A percentile compares a stretch with the other conserved stretches of the same genome.
phyloP scores from a whole-genome alignment of 2,113 vertebrate genomes.

The Centropristis striata region DNA sequence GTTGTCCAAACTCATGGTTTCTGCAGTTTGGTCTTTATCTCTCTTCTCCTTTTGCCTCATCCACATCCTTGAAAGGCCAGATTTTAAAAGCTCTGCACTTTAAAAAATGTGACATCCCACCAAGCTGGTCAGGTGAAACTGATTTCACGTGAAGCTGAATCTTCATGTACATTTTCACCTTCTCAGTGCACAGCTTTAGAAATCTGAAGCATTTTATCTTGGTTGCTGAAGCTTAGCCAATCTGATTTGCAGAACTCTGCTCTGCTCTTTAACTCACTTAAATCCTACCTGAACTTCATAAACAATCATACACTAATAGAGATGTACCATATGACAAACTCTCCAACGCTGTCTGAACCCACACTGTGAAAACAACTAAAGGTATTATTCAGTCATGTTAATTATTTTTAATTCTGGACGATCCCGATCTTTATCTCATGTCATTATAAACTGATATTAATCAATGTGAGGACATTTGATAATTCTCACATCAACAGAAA shows the following conservation, averaged over 20 bases:
- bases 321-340: slow-evolving; percentile 35
- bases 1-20: slow-evolving; percentile 72
- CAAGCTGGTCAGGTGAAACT: slow-evolving; percentile 40
- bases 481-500: too few species aligned
- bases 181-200: slow-evolving; percentile 81
- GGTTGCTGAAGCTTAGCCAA: slow-evolving; percentile 65
- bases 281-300: slow-evolving; percentile 47
- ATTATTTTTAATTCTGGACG: neutral
- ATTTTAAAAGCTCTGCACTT: slow-evolving; percentile 84
- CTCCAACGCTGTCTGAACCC: slow-evolving; percentile 38
- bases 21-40: slow-evolving; percentile 67
- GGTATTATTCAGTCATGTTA: slow-evolving; percentile 69
- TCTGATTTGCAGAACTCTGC: slow-evolving; percentile 59
- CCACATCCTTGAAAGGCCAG: slow-evolving; percentile 72
- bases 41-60: slow-evolving; percentile 62
- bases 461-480: too few species aligned
- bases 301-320: slow-evolving; percentile 43
- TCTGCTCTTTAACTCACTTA: slow-evolving; percentile 53
- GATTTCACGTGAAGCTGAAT: slow-evolving; percentile 34
- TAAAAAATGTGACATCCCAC: slow-evolving; percentile 36
- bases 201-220: slow-evolving; percentile 80
- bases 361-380: slow-evolving; percentile 40
- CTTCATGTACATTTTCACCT: slow-evolving; percentile 10
- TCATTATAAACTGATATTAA: too few species aligned
- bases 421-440: too few species aligned